Conservation (phyloP, 2,113 vertebrate species). For the Chionomys nivalis region DNA sequence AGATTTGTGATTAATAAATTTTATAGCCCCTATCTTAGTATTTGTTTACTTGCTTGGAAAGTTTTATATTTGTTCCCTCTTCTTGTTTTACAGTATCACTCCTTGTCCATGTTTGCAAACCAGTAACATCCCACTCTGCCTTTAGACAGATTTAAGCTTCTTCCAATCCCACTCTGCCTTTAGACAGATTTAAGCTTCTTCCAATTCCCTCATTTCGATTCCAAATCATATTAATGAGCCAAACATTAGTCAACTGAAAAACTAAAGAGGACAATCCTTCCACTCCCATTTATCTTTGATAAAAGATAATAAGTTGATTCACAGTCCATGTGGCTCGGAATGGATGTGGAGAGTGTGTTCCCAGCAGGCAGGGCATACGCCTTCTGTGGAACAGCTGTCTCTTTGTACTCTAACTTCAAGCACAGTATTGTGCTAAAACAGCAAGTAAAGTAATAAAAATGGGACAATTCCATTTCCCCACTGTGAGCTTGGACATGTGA, state of each 20-base stretch:
- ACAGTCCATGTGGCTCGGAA: conserved; percentile 55
- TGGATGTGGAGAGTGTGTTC: conserved; percentile 75
- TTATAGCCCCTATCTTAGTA: conserved; percentile 26
- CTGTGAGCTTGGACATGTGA: conserved; percentile 66
- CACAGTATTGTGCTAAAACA: conserved; percentile 72
- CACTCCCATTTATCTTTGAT: conserved; percentile 65
- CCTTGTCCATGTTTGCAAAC: background rate
- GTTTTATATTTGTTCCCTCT: background rate
- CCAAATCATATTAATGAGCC: conserved; percentile 45
- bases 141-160: background rate
- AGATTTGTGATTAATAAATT: conserved; percentile 17
- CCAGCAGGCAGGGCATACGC: conserved; percentile 81
- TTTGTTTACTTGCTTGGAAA: conserved; percentile 16
- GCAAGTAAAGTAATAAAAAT: conserved; percentile 72
- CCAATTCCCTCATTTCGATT: background rate
- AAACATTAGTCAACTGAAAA: conserved; percentile 66
- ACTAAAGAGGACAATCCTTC: conserved; percentile 59
- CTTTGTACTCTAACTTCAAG: conserved; percentile 63
- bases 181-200: background rate
- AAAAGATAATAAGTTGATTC: conserved; percentile 66
- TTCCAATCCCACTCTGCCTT: background rate
- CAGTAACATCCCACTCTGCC: background rate
- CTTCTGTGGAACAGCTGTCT: conserved; percentile 66
- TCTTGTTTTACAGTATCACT: background rate
- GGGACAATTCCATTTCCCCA: conserved; percentile 64